Base-by-base conservation (phyloP, 2,113 vertebrate species). In the Corythaixoides concolor region DNA sequence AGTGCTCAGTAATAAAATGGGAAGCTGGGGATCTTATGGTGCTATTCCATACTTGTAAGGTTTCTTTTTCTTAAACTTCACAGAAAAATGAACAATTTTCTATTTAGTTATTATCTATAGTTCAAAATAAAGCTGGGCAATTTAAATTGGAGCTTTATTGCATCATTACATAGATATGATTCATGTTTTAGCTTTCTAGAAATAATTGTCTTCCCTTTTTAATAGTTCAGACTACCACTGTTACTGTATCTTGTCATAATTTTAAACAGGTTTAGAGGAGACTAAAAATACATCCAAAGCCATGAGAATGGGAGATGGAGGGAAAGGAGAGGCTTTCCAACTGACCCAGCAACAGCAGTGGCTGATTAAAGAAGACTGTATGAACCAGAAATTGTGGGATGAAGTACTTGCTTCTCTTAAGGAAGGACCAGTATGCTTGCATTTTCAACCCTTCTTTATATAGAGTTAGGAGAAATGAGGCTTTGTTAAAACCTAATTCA, bases 311-410 rank as follows among this genome's bases (percentile, higher is more conserved):
- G 77, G 94, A 91, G 97, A 99, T 98, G 97, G 97, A 64, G 67
- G 93, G 45, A 98, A 98, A 98, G 77, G 98, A 72, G 99, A 99
- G 91, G 95, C 98, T 32, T 99, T 99, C 97, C 98, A 99, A 35
- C 97, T 99, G 83, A 99, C 99, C 5, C 97, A 99, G 72, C 98
- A 99, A 62, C 99, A 99, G 94, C 97, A 98, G n/a, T 98, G 96
- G 92, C 89, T 99, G 53, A 99, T 99, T 94, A 97, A 87, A 87
- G 98, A 99, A 95, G 99, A 99, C 85, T 97, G 96, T 47, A 98
- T 98, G 91, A 99, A 99, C 97, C 99, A 98, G 98, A 99, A 99
- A 94, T 90, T 99, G 30, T 99, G 99, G 99, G 99, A 99, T 95
- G 99, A 99, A 97, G 99, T 99, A 89, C 98, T 99, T 96, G 98